A percentile compares a stretch with the other conserved stretches of the same genome.
Conservation (phyloP, 2,113 vertebrate genomes). For the Leucopternis melanops region DNA sequence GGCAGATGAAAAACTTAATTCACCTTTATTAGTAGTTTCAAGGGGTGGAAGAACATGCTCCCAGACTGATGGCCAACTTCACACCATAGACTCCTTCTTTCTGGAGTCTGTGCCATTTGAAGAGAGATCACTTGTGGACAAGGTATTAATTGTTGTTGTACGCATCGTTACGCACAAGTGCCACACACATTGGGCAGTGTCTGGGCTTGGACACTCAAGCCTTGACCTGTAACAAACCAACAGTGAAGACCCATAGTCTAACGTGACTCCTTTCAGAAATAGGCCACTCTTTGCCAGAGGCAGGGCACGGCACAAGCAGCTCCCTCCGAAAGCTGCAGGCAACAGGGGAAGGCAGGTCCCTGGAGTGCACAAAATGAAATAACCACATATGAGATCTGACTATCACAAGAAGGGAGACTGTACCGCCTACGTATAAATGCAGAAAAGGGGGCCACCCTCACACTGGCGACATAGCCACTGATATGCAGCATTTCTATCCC, state of each 20-base stretch:
- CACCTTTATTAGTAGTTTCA: neutral
- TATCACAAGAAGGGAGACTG: neutral
- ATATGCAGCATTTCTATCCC: neutral
- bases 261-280: neutral
- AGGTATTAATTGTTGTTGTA: neutral
- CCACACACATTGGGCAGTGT: neutral
- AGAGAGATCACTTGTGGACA: neutral
- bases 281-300: neutral
- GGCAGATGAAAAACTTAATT: neutral
- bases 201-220: neutral
- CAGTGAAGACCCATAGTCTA: neutral
- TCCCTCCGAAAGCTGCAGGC: neutral
- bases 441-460: neutral
- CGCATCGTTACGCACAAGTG: neutral
- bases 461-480: neutral
- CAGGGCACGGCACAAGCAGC: neutral
- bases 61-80: neutral
- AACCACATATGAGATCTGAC: accelerated
- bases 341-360: neutral
- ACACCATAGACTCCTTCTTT: neutral
- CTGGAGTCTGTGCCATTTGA: neutral
- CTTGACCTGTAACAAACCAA: neutral
- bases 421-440: neutral
- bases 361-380: neutral
- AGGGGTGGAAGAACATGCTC: neutral